Base-by-base conservation (phyloP, 2,888 invertebrate genomes). In the Apotomis turbidana region DNA sequence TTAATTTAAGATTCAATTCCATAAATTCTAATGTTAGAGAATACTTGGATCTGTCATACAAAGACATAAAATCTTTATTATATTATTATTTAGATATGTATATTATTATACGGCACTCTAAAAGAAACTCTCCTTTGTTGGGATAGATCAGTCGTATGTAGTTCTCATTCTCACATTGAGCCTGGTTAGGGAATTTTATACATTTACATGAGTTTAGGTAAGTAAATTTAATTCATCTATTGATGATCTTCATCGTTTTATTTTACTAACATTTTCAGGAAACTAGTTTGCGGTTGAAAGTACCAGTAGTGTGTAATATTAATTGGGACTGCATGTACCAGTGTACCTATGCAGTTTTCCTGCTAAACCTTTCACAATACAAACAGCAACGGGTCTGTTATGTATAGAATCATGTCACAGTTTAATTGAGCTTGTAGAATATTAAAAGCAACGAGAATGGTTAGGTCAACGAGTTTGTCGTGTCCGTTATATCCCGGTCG, bases 391-490 rank as follows among this genome's bases (percentile, higher is more conserved):
- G 9, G n/a, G 59, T 13, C 44, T 59, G 59, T 59, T 59, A 15
- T 44, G 59, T 63, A 41, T 41, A 63, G 13, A 52, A 54, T n/a
- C 63, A 52, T 52, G 52, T 63, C 52, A 52, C 38, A 15, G 9
- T 41, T 54, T 54, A 63, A 54, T 63, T 54, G 41, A 63, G 63
- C 63, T 63, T 52, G 46, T 49, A 62, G 13, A 66, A 44, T 46
- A 55, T 46, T 46, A 27, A 55, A 55, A 55, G 44, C 55, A 66
- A 55, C 55, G 44, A 41, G 13, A 51, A 36, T 52, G 38, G 51
- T 49, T 49, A 49, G 61, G n/a, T 51, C 49, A 44, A 54, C 64
- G 41, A 64, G 44, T 6, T 51, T 36, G 27, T 60, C 41, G 46
- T 15, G 54, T 27, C 12, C 54, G 41, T 10, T 44, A 44, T 44